These are phyloP conservation scores for Brachionus asplanchnoidis DNA, from an alignment of 1,140 invertebrate genomes.

Conservation along the genomic window DNA sequence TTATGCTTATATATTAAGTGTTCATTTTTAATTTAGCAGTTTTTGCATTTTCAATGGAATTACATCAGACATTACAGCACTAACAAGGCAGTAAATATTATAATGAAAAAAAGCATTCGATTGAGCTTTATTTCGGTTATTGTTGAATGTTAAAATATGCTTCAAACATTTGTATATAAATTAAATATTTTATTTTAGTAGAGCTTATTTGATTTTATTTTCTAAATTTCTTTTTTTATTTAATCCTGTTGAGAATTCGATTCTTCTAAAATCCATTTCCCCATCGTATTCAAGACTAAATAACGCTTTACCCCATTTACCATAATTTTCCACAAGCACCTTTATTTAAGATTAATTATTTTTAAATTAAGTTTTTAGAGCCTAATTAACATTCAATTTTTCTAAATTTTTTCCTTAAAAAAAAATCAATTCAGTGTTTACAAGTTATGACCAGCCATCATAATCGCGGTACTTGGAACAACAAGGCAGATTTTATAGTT, in stretches of 20 bases:
- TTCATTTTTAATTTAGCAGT: not conserved
- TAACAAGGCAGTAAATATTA: not conserved
- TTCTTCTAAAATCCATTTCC: not conserved
- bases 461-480: conserved; percentile 53
- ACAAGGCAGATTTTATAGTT: conserved; percentile 51
- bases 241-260: not conserved
- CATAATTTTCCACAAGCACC: not conserved
- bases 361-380: not conserved
- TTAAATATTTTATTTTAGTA: not conserved
- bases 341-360: not conserved
- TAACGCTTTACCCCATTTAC: not conserved
- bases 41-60: not conserved
- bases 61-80: not conserved
- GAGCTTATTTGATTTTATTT: not conserved
- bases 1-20: not conserved
- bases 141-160: conserved; percentile 3
- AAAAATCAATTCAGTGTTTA: not conserved
- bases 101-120: not conserved
- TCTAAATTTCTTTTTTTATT: not conserved
- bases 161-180: not conserved
- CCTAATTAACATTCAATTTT: not conserved
- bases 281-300: not conserved
- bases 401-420: not conserved
- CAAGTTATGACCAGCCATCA: conserved; percentile 17
- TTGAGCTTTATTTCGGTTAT: not conserved